Evolutionary conservation across 1,140 invertebrate genomes (phyloP), one percentile per base, ranked within the genome.

Genomic region (Hirudo medicinalis): DNA sequence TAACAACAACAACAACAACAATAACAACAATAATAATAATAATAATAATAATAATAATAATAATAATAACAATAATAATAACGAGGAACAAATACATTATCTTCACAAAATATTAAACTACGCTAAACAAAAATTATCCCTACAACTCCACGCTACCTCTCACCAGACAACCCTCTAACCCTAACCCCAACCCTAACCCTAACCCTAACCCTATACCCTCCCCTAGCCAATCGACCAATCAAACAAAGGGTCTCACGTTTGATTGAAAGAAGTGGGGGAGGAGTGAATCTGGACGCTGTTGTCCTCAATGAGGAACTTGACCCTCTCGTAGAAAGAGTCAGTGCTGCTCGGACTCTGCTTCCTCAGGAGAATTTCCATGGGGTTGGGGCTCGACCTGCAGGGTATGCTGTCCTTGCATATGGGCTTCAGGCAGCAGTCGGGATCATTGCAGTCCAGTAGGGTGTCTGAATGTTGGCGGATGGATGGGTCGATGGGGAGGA

Each of bases 281-380:
- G 94, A 93, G 81, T 97, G 97, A 80, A 91, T 94, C 83, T 98
- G 95, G 22, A 97, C 87, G 82, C 93, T 95, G 79, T 92, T 92
- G 81, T 96, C 92, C 83, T 97, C 93, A 75, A 98, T 95, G 55
- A 99, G 85, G 83, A 98, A 99, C 79, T 93, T 91, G 90, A 97
- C 95, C 78, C 92, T 88, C 80, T 98, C 92, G 80, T 95, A 97
- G 85, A 98, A 98, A 0, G 93, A 95, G 0, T 94, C 93, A 0
- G 93, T 95, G 73, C 94, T 91, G 22, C 92, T 90, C 0, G 93
- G 92, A 0, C 93, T 91, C 78, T 97, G 92, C 83, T 95, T 95
- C 63, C 92, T 83, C 9, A 97, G 83, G 0, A 97, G 85, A 71
- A 96, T 93, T 27, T 81, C 92, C 72, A 92, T 91, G 1, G 94